A percentile compares a stretch with the other conserved stretches of the same genome.
These are phyloP conservation scores for Lamprologus tigripictilis DNA, from an alignment of 2,113 vertebrate species.

Conservation along the genomic window DNA sequence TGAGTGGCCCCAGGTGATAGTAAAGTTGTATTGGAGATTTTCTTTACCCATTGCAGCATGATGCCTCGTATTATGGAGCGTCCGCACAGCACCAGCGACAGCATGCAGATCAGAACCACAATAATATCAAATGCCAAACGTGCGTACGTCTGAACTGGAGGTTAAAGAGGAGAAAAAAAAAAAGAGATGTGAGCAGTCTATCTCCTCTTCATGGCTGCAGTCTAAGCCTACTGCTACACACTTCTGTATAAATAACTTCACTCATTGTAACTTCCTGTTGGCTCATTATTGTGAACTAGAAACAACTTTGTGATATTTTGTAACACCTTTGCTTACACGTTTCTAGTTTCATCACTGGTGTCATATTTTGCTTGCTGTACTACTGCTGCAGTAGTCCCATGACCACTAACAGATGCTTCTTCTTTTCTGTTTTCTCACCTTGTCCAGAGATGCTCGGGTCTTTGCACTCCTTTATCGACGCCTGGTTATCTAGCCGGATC, in stretches of 20 bases:
- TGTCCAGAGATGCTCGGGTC: constrained; percentile 80
- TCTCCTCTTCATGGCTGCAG: neutral
- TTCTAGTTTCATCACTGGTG: neutral
- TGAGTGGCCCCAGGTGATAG: neutral
- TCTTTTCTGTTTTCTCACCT: constrained; percentile 66
- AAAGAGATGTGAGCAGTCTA: neutral
- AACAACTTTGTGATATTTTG: neutral
- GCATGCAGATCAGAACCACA: constrained; percentile 76
- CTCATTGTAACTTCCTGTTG: neutral
- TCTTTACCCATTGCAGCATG: constrained; percentile 76
- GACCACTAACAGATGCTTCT: neutral
- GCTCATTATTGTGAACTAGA: neutral
- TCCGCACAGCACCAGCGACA: constrained; percentile 85
- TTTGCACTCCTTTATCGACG: constrained; percentile 83
- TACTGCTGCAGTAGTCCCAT: neutral
- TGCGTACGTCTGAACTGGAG: constrained; percentile 74
- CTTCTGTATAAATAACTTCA: neutral
- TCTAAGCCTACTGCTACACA: neutral
- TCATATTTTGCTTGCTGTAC: neutral
- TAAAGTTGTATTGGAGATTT: neutral
- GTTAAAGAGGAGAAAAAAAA: neutral
- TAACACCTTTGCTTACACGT: neutral
- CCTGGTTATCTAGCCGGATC: constrained; percentile 80
- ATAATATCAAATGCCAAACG: constrained; percentile 79
- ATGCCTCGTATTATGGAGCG: constrained; percentile 86